Evolutionary conservation across 1,140 invertebrate species (phyloP).

Genomic region (Hylaeus volcanicus): DNA sequence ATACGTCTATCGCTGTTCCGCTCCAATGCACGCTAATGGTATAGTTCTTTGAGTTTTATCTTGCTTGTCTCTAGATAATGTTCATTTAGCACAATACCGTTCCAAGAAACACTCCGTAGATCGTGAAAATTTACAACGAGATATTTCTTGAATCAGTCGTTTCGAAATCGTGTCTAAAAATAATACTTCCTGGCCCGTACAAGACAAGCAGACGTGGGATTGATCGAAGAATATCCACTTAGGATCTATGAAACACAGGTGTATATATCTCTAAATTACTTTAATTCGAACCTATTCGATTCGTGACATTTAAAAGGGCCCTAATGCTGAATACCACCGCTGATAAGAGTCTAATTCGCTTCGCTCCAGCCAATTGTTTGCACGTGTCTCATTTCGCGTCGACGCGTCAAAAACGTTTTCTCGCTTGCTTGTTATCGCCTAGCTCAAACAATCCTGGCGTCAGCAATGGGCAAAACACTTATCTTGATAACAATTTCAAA

Average conservation of each 20-base stretch:
- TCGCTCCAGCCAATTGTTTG: conserved; percentile 11
- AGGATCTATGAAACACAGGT: too few species aligned
- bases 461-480: too few species aligned
- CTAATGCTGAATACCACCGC: too few species aligned
- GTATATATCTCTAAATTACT: too few species aligned
- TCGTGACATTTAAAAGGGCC: too few species aligned
- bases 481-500: too few species aligned
- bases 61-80: background rate
- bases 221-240: too few species aligned
- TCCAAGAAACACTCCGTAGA: background rate
- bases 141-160: conserved; percentile 2
- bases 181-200: background rate
- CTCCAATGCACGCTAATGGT: background rate
- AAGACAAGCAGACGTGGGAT: too few species aligned
- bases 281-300: too few species aligned
- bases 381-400: conserved; percentile 5
- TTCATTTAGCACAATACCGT: background rate
- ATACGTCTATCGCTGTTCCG: background rate
- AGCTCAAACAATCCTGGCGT: conserved; percentile 27
- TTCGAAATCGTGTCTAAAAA: conserved; percentile 13
- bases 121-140: background rate
- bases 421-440: conserved; percentile 11
- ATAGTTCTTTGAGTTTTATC: background rate
- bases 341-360: conserved; percentile 30
- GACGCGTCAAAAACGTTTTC: conserved; percentile 16